Evolutionary conservation across 2,113 vertebrate genomes (phyloP).

Genomic region (Elaphurus davidianus): DNA sequence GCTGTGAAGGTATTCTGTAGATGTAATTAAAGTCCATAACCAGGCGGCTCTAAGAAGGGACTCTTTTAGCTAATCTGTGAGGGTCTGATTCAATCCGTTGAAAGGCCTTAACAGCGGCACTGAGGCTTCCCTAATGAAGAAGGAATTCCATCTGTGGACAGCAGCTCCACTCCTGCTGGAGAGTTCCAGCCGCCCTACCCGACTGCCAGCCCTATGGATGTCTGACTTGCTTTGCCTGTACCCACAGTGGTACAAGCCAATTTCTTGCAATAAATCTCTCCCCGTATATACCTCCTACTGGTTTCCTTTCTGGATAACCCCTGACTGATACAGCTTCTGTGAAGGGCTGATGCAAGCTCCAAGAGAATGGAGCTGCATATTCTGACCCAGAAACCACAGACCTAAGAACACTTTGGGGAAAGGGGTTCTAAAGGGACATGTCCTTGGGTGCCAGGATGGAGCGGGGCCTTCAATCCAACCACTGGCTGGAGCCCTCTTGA

Average conservation of each 20-base stretch:
- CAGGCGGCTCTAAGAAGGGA: not conserved
- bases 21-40: not conserved
- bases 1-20: not conserved
- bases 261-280: conserved; percentile 12
- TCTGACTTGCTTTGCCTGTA: not conserved
- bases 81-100: not conserved
- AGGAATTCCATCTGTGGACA: not conserved
- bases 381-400: not conserved
- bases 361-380: not conserved
- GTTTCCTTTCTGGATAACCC: not conserved
- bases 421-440: not conserved
- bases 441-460: not conserved
- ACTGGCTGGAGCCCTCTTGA: not conserved
- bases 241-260: not conserved
- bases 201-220: not conserved
- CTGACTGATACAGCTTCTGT: not conserved
- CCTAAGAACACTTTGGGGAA: not conserved
- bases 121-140: not conserved
- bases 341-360: not conserved
- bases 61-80: not conserved
- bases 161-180: not conserved
- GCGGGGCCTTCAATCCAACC: not conserved
- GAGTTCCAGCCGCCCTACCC: not conserved
- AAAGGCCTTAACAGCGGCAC: not conserved
- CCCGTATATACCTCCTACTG: not conserved